Evolutionary conservation across 2,888 invertebrate species (phyloP).

Genomic region (Deroplatys truncata): DNA sequence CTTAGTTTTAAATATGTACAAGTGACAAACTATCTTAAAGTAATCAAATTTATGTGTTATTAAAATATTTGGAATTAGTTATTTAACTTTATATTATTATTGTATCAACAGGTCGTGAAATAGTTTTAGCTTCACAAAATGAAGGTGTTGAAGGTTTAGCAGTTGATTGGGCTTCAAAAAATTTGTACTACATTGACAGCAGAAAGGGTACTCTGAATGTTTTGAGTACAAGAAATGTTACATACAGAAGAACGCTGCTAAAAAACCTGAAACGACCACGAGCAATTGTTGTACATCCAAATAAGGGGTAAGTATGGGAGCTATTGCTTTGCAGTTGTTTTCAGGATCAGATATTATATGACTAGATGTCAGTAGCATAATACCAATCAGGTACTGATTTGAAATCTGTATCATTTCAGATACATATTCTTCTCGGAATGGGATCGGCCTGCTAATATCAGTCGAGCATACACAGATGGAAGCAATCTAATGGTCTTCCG

Average conservation of each 20-base stretch:
- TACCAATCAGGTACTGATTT: not conserved
- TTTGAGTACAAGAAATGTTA: constrained; percentile 79
- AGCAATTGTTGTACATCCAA: constrained; percentile 95
- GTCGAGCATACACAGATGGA: constrained; percentile 87
- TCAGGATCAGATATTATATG: not conserved
- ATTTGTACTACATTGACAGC: constrained; percentile 92
- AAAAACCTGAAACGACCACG: constrained; percentile 88
- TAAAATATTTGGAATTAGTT: too few species aligned
- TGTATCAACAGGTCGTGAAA: constrained; percentile 62
- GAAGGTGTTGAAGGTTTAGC: constrained; percentile 95
- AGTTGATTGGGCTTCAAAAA: constrained; percentile 93
- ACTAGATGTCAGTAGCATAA: not conserved
- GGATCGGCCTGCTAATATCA: constrained; percentile 95
- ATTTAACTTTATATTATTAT: not conserved
- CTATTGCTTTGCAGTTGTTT: not conserved
- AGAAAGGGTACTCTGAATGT: constrained; percentile 92
- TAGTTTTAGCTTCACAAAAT: constrained; percentile 91
- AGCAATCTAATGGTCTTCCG: constrained; percentile 80
- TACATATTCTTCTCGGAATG: constrained; percentile 94
- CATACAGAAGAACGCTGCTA: constrained; percentile 75
- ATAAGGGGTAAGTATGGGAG: constrained; percentile 61
- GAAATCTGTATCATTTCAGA: constrained; percentile 30
- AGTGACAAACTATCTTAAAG: too few species aligned
- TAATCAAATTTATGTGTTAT: too few species aligned
- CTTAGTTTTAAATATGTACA: too few species aligned